Evolutionary conservation across 2,888 invertebrate species (phyloP).

Genomic region (Trichacis sp.): DNA sequence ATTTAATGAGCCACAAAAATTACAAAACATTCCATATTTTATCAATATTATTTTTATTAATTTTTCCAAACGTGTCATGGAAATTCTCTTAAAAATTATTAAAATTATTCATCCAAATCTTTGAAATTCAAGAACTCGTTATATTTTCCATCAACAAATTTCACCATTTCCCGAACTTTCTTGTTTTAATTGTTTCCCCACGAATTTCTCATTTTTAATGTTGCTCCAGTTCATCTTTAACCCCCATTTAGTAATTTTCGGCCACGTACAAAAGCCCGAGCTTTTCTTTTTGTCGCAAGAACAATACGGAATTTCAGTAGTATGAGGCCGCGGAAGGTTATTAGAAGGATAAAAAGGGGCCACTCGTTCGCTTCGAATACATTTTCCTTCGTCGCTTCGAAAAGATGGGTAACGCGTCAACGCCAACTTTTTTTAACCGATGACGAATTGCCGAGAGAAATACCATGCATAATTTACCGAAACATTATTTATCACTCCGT

Average conservation of each 20-base stretch:
- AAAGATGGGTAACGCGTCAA: not conserved
- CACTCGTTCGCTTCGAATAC: not conserved
- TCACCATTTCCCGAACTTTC: too few species aligned
- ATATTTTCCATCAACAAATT: not conserved
- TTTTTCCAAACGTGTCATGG: too few species aligned
- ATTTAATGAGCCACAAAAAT: too few species aligned
- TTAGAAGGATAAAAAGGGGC: constrained; percentile 13
- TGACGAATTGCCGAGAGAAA: not conserved
- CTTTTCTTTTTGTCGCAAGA: constrained; percentile 3
- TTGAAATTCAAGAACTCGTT: too few species aligned
- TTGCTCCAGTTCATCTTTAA: not conserved
- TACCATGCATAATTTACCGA: not conserved
- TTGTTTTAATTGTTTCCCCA: too few species aligned
- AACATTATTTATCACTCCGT: not conserved
- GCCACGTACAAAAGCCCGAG: not conserved
- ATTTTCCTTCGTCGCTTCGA: not conserved
- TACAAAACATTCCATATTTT: too few species aligned
- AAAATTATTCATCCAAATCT: too few species aligned
- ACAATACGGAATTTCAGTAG: constrained; percentile 17
- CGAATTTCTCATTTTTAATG: too few species aligned
- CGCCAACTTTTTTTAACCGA: not conserved
- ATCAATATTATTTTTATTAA: too few species aligned
- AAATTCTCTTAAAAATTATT: too few species aligned
- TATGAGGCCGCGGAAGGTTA: too few species aligned
- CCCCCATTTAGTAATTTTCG: not conserved